These are phyloP conservation scores for Myotis yumanensis DNA, from an alignment of 2,113 vertebrate genomes.

Conservation along the genomic window DNA sequence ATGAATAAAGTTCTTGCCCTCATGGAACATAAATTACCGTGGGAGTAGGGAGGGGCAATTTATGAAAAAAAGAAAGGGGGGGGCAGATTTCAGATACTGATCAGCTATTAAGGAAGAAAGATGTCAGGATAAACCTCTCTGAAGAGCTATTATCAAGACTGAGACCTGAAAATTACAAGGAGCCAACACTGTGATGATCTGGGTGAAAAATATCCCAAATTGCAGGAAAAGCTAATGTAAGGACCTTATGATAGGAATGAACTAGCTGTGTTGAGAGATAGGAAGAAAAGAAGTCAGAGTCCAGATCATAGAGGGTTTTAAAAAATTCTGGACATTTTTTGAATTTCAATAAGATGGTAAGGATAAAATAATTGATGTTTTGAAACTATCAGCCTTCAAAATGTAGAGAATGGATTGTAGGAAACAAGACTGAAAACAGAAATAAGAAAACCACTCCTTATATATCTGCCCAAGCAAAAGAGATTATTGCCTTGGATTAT, in stretches of 20 bases:
- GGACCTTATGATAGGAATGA: neutral
- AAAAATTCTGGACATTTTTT: neutral
- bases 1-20: neutral
- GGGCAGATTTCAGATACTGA: neutral
- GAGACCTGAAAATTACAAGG: neutral
- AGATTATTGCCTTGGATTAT: neutral
- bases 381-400: neutral
- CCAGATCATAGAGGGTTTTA: neutral
- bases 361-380: neutral
- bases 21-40: neutral
- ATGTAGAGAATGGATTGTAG: neutral
- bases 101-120: slow-evolving; percentile 21
- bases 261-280: neutral
- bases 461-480: neutral
- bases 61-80: neutral
- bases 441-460: neutral
- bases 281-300: neutral
- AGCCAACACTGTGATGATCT: neutral
- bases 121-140: neutral
- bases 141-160: neutral
- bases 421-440: neutral
- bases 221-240: neutral
- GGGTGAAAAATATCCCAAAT: neutral
- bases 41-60: neutral
- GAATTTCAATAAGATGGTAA: neutral